Conservation (phyloP, 2,113 vertebrate genomes). For the Octodon degus region DNA sequence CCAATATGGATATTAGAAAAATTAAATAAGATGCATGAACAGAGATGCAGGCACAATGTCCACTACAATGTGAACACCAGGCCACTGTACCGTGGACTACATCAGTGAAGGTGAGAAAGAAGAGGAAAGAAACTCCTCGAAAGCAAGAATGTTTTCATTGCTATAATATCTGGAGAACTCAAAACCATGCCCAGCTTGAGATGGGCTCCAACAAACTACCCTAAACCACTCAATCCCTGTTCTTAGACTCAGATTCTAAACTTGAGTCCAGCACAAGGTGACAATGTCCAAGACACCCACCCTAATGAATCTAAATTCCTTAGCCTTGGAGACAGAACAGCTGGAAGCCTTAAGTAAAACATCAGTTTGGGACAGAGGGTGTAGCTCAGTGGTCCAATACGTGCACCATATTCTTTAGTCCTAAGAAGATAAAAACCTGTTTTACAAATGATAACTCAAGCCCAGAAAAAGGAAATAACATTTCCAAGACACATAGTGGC, state of each 20-base stretch:
- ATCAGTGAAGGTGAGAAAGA: neutral
- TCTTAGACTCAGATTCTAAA: neutral
- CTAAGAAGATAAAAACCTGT: neutral
- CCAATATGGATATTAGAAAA: neutral
- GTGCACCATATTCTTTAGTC: neutral
- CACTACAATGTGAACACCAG: neutral
- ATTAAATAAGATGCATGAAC: neutral
- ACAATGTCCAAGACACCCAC: too few relatives aligned
- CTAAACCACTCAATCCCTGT: rapidly evolving
- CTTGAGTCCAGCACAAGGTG: neutral
- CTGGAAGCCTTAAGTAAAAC: neutral
- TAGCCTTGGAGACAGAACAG: neutral
- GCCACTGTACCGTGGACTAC: neutral
- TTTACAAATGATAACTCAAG: neutral
- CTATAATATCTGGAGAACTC: neutral
- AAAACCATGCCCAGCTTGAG: neutral
- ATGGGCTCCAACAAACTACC: neutral
- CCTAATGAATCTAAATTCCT: too few relatives aligned
- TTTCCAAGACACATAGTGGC: neutral
- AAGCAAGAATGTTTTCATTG: neutral
- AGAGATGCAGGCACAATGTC: neutral
- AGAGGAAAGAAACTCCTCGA: neutral
- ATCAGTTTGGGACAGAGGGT: neutral
- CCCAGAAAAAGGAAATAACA: neutral
- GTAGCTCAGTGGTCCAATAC: neutral